A percentile compares a stretch with the other conserved stretches of the same genome.
phyloP scores from a whole-genome alignment of 1,140 invertebrate genomes.

The Eubasilissa regina region DNA sequence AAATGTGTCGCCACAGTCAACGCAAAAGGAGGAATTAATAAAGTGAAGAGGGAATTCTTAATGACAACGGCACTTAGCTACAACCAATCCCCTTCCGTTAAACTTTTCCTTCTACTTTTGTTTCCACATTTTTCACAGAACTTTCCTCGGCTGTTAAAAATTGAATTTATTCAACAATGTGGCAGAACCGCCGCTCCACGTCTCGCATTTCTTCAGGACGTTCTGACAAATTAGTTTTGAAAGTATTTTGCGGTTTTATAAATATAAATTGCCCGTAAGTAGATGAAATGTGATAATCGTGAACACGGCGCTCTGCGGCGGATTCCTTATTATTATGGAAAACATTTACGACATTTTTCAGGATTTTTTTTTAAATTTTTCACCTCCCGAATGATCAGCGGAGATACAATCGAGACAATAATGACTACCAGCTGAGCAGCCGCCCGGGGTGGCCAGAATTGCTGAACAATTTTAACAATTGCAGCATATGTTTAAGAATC shows the following conservation, averaged over 20 bases:
- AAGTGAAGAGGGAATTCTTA: conserved; percentile 59
- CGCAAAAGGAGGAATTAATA: conserved; percentile 58
- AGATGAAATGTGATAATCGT: conserved; percentile 43
- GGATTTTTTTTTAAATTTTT: background rate
- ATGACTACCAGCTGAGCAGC: too few relatives aligned
- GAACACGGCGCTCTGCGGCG: background rate
- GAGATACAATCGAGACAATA: too few relatives aligned
- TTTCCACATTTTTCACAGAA: conserved; percentile 55
- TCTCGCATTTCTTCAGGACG: conserved; percentile 35
- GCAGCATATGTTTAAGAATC: too few relatives aligned
- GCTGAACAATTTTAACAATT: conserved; percentile 3
- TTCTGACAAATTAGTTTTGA: conserved; percentile 55
- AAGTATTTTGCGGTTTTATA: conserved; percentile 48
- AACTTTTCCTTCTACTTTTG: conserved; percentile 57
- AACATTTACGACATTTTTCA: conserved; percentile 7
- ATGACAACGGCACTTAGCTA: conserved; percentile 51
- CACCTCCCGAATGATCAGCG: too few relatives aligned
- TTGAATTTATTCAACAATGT: conserved; percentile 56
- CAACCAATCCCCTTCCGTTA: conserved; percentile 35
- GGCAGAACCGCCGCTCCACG: conserved; percentile 28
- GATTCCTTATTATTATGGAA: background rate
- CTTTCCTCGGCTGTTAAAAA: conserved; percentile 52
- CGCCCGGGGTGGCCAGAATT: background rate
- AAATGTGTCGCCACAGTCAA: conserved; percentile 49
- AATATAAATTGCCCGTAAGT: conserved; percentile 41